Base-by-base conservation (phyloP, 2,888 invertebrate species). In the Phasia obesa region DNA sequence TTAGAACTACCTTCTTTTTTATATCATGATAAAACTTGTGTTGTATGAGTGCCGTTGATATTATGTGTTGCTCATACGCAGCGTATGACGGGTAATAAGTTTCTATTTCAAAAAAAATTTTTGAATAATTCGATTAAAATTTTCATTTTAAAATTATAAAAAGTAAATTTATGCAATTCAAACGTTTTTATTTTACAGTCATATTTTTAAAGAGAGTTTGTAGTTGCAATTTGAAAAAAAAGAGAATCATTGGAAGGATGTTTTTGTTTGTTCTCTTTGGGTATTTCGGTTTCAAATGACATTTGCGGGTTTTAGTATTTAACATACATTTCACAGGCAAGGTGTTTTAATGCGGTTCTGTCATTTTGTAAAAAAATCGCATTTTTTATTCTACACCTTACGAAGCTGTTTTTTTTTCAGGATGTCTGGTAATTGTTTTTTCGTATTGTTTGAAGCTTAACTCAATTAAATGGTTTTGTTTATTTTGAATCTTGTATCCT, bases 341-440 rank as follows among this genome's bases (percentile, higher is more conserved):
- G 25, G 38, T 47, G 31, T 19, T 23, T 7, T 15, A 7, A 9
- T 17, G 19, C 4, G 15, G 15, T 4, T 35, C 11, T 42, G 35
- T 35, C 27, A 6, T 35, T 3, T 42, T n/a, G 13, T 15, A 1
- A 4, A 42, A 35, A 11, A 35, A 9, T 11, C 7, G 7, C 3
- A 2, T 38, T 11, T 42, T 42, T 13, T 42, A 15, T 42, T 42
- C 2, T n/a, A 3, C 4, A 4, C 2, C 4, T n/a, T n/a, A 42
- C n/a, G n/a, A n/a, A 38, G 1, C 11, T 13, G 13, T 38, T 38
- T 11, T 2, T 19, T 0, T 60, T 51, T 38, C 15, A 19, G 38
- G 1, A 73, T 62, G 73, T 19, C 21, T 53, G 62, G 73, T 73
- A 73, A 2, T 5, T 35, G 27, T 2, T 0, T 21, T 19, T 17